Conservation (phyloP, 1,140 invertebrate genomes). For the Drosophila murphyi region DNA sequence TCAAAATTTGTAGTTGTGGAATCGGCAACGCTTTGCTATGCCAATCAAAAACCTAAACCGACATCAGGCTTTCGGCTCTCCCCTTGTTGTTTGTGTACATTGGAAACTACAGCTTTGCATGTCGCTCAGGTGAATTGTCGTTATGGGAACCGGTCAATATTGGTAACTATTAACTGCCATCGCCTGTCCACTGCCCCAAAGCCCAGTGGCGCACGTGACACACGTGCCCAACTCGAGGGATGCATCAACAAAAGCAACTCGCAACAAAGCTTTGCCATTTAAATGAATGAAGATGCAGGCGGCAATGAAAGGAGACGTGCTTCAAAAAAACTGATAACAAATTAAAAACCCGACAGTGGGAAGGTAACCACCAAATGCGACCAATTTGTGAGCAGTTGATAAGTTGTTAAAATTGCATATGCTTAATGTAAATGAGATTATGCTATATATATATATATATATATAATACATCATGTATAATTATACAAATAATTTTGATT, state of each 20-base stretch:
- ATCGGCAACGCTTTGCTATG: slow-evolving; percentile 13
- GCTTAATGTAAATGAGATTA: neutral
- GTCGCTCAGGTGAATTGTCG: slow-evolving; percentile 35
- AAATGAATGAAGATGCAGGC: slow-evolving; percentile 29
- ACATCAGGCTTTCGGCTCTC: neutral
- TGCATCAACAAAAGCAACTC: slow-evolving; percentile 10
- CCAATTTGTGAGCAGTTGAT: slow-evolving; percentile 18
- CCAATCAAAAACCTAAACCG: slow-evolving; percentile 17
- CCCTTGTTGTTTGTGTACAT: slow-evolving; percentile 18
- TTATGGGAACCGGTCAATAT: slow-evolving; percentile 12
- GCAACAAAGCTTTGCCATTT: slow-evolving; percentile 40
- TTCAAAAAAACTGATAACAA: slow-evolving; percentile 29
- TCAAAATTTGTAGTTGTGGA: slow-evolving; percentile 4
- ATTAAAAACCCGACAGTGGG: slow-evolving; percentile 22
- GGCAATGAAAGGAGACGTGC: neutral
- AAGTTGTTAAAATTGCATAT: slow-evolving; percentile 1
- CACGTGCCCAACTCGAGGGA: slow-evolving; percentile 30
- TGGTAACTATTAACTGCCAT: slow-evolving; percentile 25
- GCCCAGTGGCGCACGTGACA: slow-evolving; percentile 31
- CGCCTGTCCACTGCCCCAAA: slow-evolving; percentile 6
- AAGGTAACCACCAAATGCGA: slow-evolving; percentile 13
- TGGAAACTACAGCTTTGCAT: slow-evolving; percentile 52
- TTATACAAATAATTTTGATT: no score
- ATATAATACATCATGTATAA: no score
- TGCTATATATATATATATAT: neutral